Conservation (phyloP, 2,797 vertebrate genomes). For the Lagorchestes hirsutus region DNA sequence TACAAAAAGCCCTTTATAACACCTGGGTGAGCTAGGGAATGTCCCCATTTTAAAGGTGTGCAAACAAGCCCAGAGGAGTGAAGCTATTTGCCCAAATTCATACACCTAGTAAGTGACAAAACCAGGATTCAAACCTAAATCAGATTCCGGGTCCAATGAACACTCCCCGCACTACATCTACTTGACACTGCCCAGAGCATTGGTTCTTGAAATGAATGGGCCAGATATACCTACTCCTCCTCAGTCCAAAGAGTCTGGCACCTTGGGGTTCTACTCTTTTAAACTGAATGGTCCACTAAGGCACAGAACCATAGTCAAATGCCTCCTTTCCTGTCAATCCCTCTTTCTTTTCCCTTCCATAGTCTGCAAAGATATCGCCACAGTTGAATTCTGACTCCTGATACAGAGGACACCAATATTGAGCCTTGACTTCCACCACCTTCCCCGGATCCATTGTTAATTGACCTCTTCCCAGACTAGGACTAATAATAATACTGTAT, state of each 20-base stretch:
- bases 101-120: no score
- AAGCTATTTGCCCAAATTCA: no score
- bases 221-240: background rate
- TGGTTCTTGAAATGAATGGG: background rate
- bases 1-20: no score
- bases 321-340: background rate
- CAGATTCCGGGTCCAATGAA: background rate
- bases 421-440: background rate
- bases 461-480: no score
- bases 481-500: background rate
- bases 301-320: background rate
- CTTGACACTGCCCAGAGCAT: background rate
- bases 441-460: no score
- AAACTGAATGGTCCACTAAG: background rate
- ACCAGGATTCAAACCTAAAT: background rate
- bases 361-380: background rate
- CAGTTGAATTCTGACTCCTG: background rate
- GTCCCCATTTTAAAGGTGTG: no score
- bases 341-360: background rate
- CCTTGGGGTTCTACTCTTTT: background rate
- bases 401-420: background rate
- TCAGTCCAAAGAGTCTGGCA: background rate
- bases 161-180: background rate
- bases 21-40: no score
- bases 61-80: no score